A percentile compares a stretch with the other conserved stretches of the same genome.
Conservation (phyloP, 2,797 vertebrate species). For the Premnoplex brunnescens region DNA sequence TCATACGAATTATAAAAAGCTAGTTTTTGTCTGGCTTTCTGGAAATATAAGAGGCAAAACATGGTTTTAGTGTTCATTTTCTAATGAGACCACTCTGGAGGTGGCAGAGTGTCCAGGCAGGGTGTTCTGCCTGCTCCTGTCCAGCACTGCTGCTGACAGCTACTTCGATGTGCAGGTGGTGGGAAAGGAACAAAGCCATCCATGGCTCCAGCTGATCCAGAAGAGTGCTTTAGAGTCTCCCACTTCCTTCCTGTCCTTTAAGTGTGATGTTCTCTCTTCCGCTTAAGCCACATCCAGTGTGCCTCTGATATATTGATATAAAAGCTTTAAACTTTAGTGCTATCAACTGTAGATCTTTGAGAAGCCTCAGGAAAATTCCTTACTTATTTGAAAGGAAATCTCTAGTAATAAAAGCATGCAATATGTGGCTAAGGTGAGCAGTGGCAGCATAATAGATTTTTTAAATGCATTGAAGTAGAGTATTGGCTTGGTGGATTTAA, state of each 20-base stretch:
- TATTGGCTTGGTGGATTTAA: not conserved
- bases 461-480: not conserved
- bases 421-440: not conserved
- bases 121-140: fast-evolving
- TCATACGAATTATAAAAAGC: not conserved
- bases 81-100: not conserved
- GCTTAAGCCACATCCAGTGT: not conserved
- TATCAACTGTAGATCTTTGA: not conserved
- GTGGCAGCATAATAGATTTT: not conserved
- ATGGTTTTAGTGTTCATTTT: not conserved
- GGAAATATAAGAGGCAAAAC: not conserved
- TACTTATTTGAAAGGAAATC: not conserved
- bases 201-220: not conserved
- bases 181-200: not conserved
- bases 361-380: not conserved
- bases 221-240: not conserved
- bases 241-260: fast-evolving
- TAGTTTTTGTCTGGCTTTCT: not conserved
- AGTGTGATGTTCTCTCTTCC: not conserved
- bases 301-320: not conserved
- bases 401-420: not conserved
- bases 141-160: not conserved
- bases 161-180: not conserved
- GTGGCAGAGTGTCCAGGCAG: not conserved
- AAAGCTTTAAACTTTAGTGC: not conserved